A percentile compares a stretch with the other conserved stretches of the same genome.
These are phyloP conservation scores for Neelides sp. DNA, from an alignment of 1,140 invertebrate genomes.

Conservation along the genomic window DNA sequence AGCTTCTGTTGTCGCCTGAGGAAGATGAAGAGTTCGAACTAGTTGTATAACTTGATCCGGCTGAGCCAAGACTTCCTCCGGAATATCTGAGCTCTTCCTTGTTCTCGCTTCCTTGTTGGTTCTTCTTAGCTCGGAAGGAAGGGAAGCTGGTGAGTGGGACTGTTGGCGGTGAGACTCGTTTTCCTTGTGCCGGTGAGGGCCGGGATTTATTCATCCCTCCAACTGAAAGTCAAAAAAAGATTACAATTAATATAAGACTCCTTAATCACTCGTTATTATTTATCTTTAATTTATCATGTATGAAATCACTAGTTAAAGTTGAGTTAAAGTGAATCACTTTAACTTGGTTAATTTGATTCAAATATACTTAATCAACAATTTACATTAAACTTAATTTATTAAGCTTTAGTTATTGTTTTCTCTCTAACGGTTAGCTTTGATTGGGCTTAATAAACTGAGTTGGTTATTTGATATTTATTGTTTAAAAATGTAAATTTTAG, in stretches of 20 bases:
- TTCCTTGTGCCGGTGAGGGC: slow-evolving; percentile 15
- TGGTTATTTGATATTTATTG: no score
- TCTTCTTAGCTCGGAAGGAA: slow-evolving; percentile 26
- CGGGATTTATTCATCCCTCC: slow-evolving; percentile 31
- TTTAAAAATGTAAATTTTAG: no score
- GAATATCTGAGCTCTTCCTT: slow-evolving; percentile 13
- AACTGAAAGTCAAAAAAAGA: slow-evolving; percentile 20
- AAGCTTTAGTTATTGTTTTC: no score
- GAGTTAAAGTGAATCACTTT: no score
- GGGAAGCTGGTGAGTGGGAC: slow-evolving; percentile 19
- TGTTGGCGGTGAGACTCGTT: slow-evolving; percentile 22
- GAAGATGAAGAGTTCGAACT: slow-evolving; percentile 12
- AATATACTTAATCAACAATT: no score
- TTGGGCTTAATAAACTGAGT: no score
- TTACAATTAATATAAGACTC: not conserved
- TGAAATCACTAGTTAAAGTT: no score
- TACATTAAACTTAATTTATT: no score
- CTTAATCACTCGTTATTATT: no score
- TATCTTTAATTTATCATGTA: no score
- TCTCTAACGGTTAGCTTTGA: no score
- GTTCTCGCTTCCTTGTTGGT: slow-evolving; percentile 3
- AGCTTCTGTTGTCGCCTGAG: slow-evolving; percentile 22
- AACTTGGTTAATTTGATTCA: no score
- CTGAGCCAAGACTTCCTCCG: slow-evolving; percentile 21
- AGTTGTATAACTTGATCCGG: slow-evolving; percentile 16